These are phyloP conservation scores for Sphyrna mokarran DNA, from an alignment of 2,113 vertebrate genomes.

Conservation along the genomic window DNA sequence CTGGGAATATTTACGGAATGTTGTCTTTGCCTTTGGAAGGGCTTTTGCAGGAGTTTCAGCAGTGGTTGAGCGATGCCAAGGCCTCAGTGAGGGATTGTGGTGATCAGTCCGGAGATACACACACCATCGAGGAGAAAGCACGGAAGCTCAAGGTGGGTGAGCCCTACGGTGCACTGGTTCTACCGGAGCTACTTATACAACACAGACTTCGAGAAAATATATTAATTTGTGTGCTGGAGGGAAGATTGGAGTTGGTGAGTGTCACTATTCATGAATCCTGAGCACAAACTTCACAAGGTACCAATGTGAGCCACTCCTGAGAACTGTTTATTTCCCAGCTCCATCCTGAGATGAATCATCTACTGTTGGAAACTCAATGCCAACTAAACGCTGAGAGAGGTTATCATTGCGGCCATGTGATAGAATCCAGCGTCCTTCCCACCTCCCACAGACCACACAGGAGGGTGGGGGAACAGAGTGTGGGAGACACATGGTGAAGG, in stretches of 20 bases:
- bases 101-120: slow-evolving; percentile 68
- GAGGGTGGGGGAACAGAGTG: too few species aligned
- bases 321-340: background rate
- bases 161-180: background rate
- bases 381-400: background rate
- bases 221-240: background rate
- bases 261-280: background rate
- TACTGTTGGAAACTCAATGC: background rate
- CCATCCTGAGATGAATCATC: background rate
- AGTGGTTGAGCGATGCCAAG: slow-evolving; percentile 70
- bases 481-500: background rate
- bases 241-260: background rate
- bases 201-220: background rate
- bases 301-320: too few species aligned
- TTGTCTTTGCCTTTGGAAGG: slow-evolving; percentile 53
- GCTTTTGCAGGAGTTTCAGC: slow-evolving; percentile 74
- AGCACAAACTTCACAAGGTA: background rate
- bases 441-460: background rate
- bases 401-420: too few species aligned
- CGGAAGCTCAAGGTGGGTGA: slow-evolving; percentile 71
- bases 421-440: background rate
- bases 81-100: slow-evolving; percentile 63
- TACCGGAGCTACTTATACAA: background rate
- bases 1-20: background rate
- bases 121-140: slow-evolving; percentile 64